Conservation (phyloP, 1,140 invertebrate genomes). For the Hydropsyche tenuis region DNA sequence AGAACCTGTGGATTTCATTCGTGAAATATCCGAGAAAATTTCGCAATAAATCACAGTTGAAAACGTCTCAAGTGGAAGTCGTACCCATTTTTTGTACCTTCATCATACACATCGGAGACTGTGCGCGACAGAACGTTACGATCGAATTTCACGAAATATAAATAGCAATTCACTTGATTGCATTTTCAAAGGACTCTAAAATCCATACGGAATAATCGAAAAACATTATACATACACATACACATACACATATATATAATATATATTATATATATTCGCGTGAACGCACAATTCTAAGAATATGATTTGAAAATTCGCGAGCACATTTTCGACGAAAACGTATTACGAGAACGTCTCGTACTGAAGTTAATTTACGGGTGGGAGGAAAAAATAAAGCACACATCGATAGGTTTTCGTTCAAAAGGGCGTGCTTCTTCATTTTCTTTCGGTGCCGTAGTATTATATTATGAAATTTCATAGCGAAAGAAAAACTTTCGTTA, state of each 20-base stretch:
- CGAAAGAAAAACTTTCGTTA: slow-evolving; percentile 12
- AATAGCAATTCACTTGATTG: too few species aligned
- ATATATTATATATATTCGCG: too few species aligned
- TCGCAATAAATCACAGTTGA: neutral
- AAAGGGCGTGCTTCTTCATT: neutral
- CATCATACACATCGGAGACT: too few species aligned
- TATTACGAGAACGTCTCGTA: neutral
- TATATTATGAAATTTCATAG: too few species aligned
- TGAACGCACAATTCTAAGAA: too few species aligned
- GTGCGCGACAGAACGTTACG: too few species aligned
- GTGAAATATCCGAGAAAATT: neutral
- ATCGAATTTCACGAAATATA: too few species aligned
- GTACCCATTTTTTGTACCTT: neutral
- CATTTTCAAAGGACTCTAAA: too few species aligned
- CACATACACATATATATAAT: too few species aligned
- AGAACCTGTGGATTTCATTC: neutral
- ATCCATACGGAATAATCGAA: too few species aligned
- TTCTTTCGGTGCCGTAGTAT: neutral
- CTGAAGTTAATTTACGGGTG: neutral
- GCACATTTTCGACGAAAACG: neutral
- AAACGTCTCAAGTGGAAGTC: neutral
- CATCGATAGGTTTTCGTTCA: neutral
- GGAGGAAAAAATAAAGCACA: neutral
- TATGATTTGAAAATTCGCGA: too few species aligned
- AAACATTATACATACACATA: too few species aligned